Conservation (phyloP, 2,888 invertebrate genomes). For the Beris morrisii region DNA sequence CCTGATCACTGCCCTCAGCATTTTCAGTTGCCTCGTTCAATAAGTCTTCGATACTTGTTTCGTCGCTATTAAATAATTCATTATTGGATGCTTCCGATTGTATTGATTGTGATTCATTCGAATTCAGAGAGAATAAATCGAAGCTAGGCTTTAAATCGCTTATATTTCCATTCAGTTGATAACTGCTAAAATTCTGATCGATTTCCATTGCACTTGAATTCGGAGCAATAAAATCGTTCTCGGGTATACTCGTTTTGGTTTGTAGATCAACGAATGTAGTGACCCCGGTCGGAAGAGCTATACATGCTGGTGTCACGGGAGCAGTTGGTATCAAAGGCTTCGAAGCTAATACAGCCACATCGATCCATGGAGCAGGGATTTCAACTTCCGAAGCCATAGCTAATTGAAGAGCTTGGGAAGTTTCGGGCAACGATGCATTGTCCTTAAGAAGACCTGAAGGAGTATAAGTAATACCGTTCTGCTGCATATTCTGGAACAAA, state of each 20-base stretch:
- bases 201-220: constrained; percentile 15
- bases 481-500: neutral
- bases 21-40: constrained; percentile 48
- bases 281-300: constrained; percentile 53
- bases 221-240: constrained; percentile 24
- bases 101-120: neutral
- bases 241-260: constrained; percentile 37
- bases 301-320: constrained; percentile 59
- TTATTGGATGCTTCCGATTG: neutral
- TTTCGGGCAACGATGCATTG: constrained; percentile 42
- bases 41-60: constrained; percentile 50
- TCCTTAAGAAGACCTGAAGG: neutral
- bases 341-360: constrained; percentile 69
- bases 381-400: constrained; percentile 76
- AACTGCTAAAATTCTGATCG: neutral
- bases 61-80: constrained; percentile 21
- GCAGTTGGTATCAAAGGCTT: constrained; percentile 62
- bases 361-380: constrained; percentile 73
- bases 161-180: neutral
- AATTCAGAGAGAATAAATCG: constrained; percentile 11
- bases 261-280: constrained; percentile 55
- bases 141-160: constrained; percentile 1
- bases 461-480: neutral
- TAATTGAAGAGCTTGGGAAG: constrained; percentile 68
- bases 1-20: constrained; percentile 41